phyloP scores from a whole-genome alignment of 2,888 invertebrate species.

The Branchinecta sandiegonensis region DNA sequence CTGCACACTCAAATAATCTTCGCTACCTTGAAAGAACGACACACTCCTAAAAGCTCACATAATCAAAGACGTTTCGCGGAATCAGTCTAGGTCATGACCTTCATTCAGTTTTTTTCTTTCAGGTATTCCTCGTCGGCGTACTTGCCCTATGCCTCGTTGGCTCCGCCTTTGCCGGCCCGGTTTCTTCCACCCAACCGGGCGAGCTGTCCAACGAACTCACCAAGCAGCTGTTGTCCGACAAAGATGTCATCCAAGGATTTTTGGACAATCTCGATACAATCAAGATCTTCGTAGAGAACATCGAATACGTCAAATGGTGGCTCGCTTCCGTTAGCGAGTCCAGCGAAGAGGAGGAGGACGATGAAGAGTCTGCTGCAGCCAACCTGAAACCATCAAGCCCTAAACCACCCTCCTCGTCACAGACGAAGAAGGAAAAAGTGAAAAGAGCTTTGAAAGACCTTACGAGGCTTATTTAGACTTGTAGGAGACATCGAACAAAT shows the following conservation, averaged over 20 bases:
- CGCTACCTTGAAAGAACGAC: too few species aligned
- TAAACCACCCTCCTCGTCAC: neutral
- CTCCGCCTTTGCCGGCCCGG: too few species aligned
- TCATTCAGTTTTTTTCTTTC: too few species aligned
- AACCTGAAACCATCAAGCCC: too few species aligned
- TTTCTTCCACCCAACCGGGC: too few species aligned
- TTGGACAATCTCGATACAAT: neutral
- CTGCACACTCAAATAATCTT: too few species aligned
- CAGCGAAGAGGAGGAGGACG: conserved; percentile 1
- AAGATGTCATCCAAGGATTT: neutral
- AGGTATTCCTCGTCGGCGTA: too few species aligned
- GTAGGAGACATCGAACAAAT: too few species aligned
- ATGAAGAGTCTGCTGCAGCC: neutral
- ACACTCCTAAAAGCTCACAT: too few species aligned
- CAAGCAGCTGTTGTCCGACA: neutral
- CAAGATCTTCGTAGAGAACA: conserved; percentile 13
- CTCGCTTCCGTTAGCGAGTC: conserved; percentile 5
- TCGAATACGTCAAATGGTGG: conserved; percentile 8
- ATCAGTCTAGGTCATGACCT: too few species aligned
- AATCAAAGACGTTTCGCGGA: too few species aligned
- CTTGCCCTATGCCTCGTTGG: too few species aligned
- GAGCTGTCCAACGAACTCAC: neutral
- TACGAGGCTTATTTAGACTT: neutral
- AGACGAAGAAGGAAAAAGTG: conserved; percentile 8
- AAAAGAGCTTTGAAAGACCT: neutral